Percentiles rank a stretch among this genome's conserved stretches.
These are phyloP conservation scores for Drosophila kohkoa DNA, from an alignment of 1,140 invertebrate species.

Conservation along the genomic window DNA sequence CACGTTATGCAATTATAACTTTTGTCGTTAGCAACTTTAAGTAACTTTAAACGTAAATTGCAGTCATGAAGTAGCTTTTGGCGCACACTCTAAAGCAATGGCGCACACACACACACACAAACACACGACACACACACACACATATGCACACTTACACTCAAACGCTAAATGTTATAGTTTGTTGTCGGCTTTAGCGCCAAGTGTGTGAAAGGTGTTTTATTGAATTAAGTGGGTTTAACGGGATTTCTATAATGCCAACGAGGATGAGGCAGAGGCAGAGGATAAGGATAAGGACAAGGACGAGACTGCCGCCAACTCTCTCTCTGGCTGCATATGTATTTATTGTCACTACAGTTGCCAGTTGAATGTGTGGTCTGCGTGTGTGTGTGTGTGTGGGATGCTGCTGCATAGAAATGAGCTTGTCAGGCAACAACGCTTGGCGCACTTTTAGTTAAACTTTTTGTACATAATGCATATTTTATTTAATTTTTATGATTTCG, in stretches of 20 bases:
- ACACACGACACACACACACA: slow-evolving; percentile 15
- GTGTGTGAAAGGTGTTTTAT: slow-evolving; percentile 83
- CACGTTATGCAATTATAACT: slow-evolving; percentile 84
- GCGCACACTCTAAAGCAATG: slow-evolving; percentile 68
- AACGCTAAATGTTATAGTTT: slow-evolving; percentile 70
- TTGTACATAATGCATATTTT: slow-evolving; percentile 73
- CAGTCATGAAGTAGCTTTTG: slow-evolving; percentile 82
- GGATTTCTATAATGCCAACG: slow-evolving; percentile 81
- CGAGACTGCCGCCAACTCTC: slow-evolving; percentile 12
- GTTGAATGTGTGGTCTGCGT: neutral
- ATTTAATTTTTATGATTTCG: slow-evolving; percentile 75
- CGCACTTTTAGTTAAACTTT: slow-evolving; percentile 72
- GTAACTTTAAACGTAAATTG: slow-evolving; percentile 84
- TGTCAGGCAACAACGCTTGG: slow-evolving; percentile 33
- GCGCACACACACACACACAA: slow-evolving; percentile 27
- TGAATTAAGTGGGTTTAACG: slow-evolving; percentile 83
- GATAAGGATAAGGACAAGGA: neutral
- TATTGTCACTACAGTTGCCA: slow-evolving; percentile 73
- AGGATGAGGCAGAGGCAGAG: slow-evolving; percentile 23
- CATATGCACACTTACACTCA: slow-evolving; percentile 15
- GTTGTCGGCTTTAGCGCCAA: slow-evolving; percentile 80
- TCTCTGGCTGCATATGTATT: slow-evolving; percentile 71
- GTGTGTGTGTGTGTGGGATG: slow-evolving; percentile 19
- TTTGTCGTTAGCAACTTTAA: slow-evolving; percentile 84
- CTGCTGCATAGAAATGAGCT: slow-evolving; percentile 59